A percentile compares a stretch with the other conserved stretches of the same genome.
Conservation (phyloP, 2,797 vertebrate species). For the Sylvilagus floridanus region DNA sequence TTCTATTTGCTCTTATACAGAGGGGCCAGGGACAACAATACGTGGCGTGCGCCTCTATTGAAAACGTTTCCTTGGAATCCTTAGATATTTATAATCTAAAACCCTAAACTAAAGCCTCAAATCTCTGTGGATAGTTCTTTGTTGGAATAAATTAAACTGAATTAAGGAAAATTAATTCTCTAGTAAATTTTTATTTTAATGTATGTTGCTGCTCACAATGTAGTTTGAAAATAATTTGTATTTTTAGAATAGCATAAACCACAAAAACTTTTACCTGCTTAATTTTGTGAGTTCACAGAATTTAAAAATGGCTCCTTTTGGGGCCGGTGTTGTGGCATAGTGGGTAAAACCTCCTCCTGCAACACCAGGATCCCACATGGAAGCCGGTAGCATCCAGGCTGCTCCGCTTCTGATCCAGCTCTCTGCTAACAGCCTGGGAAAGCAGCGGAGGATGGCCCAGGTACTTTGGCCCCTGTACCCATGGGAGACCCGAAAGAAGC, state of each 20-base stretch:
- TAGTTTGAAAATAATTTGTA: conserved; percentile 43
- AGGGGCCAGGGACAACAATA: not conserved
- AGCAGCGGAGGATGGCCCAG: too few species aligned
- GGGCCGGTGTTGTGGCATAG: too few species aligned
- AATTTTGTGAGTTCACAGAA: not conserved
- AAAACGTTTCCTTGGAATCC: not conserved
- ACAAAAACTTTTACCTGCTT: not conserved
- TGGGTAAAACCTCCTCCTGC: too few species aligned
- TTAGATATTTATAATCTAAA: not conserved
- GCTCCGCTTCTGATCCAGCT: too few species aligned
- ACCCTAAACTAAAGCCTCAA: not conserved
- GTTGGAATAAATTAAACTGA: conserved; percentile 8
- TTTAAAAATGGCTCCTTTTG: conserved; percentile 30
- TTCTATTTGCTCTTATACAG: not conserved
- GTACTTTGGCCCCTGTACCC: too few species aligned
- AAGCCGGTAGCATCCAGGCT: too few species aligned
- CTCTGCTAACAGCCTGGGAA: too few species aligned
- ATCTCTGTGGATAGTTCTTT: not conserved
- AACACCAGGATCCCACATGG: too few species aligned
- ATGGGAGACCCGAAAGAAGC: too few species aligned
- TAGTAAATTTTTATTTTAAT: not conserved
- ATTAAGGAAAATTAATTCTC: not conserved
- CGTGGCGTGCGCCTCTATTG: not conserved
- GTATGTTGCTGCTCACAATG: not conserved
- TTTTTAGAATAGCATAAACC: conserved; percentile 50